These are phyloP conservation scores for Propithecus deckenii DNA, from an alignment of 2,797 vertebrate genomes.

Conservation along the genomic window DNA sequence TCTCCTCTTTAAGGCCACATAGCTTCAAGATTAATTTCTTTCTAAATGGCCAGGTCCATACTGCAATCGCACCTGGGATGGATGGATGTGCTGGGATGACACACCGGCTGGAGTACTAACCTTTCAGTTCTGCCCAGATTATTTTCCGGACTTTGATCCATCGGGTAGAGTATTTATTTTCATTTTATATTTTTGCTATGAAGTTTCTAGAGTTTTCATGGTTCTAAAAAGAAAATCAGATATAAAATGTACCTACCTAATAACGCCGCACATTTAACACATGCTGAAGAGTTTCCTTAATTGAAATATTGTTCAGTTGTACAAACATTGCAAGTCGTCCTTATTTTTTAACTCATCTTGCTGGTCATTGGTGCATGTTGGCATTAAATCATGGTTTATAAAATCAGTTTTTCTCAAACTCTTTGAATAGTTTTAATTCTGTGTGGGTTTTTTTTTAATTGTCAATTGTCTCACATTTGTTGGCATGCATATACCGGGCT, in stretches of 20 bases:
- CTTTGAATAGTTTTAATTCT: not conserved
- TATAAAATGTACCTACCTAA: not conserved
- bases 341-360: not conserved
- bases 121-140: slow-evolving; percentile 93
- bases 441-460: not conserved
- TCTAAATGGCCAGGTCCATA: slow-evolving; percentile 85
- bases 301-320: not conserved
- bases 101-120: slow-evolving; percentile 89
- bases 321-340: not conserved
- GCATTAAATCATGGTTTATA: not conserved
- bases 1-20: not conserved
- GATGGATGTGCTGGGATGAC: slow-evolving; percentile 99
- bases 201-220: not conserved
- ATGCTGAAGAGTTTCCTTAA: not conserved
- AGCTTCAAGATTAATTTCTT: not conserved
- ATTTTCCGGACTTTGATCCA: slow-evolving; percentile 96
- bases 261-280: not conserved
- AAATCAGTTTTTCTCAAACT: not conserved
- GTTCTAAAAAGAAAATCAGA: not conserved
- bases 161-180: slow-evolving; percentile 87
- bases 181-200: slow-evolving; percentile 6
- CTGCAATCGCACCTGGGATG: slow-evolving; percentile 97
- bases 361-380: not conserved
- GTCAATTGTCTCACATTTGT: not conserved
- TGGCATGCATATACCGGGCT: not conserved